Base-by-base conservation (phyloP, 2,113 vertebrate genomes). In the Edolisoma coerulescens region DNA sequence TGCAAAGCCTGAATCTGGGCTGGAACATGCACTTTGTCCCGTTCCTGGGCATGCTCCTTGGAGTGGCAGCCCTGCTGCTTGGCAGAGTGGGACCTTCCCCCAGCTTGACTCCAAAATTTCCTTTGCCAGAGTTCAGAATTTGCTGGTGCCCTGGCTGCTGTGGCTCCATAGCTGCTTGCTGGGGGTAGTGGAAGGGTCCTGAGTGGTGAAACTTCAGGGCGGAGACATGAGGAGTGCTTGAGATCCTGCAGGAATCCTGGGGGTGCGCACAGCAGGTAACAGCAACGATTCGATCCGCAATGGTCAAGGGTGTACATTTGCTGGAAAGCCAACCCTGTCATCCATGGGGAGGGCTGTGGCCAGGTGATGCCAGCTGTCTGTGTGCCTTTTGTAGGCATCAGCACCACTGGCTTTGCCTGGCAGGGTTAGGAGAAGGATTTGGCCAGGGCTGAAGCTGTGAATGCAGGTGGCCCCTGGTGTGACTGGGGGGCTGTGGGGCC, bases 261-360 rank as follows among this genome's bases (percentile, higher is more conserved):
- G 21, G 11, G 8, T 52, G 32, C 13, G 26, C 24, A 5, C 13
- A 47, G 33, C 33, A 42, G 60, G 23, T 16, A 33, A 12, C 10
- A 30, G 37, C 0, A 3, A 7, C 0, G 0, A 23, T 32, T 16
- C 0, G 0, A 21, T 37, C 37, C 37, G 6, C 45, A 7, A 2
- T 3, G 18, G 45, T 18, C 77, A 75, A n/a, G 24, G 42, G 32
- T 2, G 4, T 45, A 6, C 0, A 0, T 22, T 27, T 0, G 1
- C 49, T 63, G 42, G 20, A 68, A 39, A 91, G 18, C 11, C 79
- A 81, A 12, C 24, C 4, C n/a, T 56, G 39, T 23, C n/a, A 63
- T 19, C 39, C 7, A 3, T 1, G 44, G 32, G 1, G 2, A 41
- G 41, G 45, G 27, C 61, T 71, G 52, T n/a, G 39, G 22, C 23